phyloP scores from a whole-genome alignment of 2,888 invertebrate species.

The Thecophora atra region DNA sequence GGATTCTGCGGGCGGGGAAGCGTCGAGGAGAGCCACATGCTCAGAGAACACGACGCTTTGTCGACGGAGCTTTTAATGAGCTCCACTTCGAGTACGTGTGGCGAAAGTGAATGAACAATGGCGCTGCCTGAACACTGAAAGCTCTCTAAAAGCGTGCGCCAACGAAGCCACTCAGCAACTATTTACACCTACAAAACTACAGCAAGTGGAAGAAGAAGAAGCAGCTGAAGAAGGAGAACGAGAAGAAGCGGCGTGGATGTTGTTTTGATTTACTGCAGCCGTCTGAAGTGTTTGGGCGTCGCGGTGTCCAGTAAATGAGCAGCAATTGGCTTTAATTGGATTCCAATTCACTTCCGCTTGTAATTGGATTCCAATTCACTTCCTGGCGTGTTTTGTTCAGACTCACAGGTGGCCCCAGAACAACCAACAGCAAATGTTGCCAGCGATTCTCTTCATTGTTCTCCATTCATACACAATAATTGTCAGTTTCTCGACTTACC shows the following conservation, averaged over 20 bases:
- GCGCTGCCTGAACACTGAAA: slow-evolving; percentile 15
- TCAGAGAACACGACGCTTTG: no score
- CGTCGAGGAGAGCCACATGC: no score
- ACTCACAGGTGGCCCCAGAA: no score
- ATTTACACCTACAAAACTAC: not conserved
- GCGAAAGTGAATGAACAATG: slow-evolving; percentile 47
- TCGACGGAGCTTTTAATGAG: slow-evolving; percentile 12
- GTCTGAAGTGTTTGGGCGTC: not conserved
- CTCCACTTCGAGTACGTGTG: slow-evolving; percentile 43
- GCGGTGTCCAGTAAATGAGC: slow-evolving; percentile 5
- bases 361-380: slow-evolving; percentile 10
- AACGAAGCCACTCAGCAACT: not conserved
- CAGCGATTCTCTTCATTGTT: no score
- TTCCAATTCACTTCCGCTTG: slow-evolving; percentile 49
- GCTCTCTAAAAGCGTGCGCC: not conserved
- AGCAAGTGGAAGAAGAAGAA: not conserved
- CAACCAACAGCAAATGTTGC: no score
- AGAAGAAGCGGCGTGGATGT: not conserved
- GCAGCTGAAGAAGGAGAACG: not conserved
- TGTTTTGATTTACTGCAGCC: slow-evolving; percentile 1
- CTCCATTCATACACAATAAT: no score
- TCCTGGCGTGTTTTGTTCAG: no score
- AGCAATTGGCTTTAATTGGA: slow-evolving; percentile 48
- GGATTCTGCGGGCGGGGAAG: not conserved
- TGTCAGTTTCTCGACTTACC: no score